A percentile compares a stretch with the other conserved stretches of the same genome.
These are phyloP conservation scores for Stenchaetothrips biformis DNA, from an alignment of 2,888 invertebrate species.

Conservation along the genomic window DNA sequence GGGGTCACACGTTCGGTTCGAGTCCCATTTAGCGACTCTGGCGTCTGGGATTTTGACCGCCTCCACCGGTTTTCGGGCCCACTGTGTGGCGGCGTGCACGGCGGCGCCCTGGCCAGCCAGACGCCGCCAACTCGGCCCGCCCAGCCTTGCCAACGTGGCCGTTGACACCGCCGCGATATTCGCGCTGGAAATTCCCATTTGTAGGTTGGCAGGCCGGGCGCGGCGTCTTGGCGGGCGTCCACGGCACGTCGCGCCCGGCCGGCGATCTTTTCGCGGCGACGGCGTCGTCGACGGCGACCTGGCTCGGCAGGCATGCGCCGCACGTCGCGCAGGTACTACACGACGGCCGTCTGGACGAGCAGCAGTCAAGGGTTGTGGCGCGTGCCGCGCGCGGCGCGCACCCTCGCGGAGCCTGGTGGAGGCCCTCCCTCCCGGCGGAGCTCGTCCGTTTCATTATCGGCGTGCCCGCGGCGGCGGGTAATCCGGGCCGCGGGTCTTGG, in stretches of 20 bases:
- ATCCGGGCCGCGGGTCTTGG: neutral
- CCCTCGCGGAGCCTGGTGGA: neutral
- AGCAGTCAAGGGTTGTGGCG: neutral
- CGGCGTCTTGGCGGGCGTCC: neutral
- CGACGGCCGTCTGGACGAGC: neutral
- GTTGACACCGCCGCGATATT: neutral
- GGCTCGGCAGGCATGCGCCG: too few species aligned
- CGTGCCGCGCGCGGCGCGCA: neutral
- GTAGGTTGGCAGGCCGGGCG: constrained; percentile 9
- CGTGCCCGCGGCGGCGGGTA: neutral
- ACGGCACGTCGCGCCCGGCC: constrained; percentile 9
- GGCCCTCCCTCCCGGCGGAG: neutral
- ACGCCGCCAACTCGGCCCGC: neutral
- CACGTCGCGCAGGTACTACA: neutral
- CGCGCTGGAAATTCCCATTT: constrained; percentile 18
- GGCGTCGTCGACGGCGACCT: neutral
- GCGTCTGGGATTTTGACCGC: too few species aligned
- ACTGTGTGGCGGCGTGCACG: too few species aligned
- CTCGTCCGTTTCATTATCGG: too few species aligned
- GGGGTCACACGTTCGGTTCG: too few species aligned
- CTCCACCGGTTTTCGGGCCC: too few species aligned
- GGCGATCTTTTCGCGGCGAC: neutral
- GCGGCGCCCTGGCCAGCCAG: neutral
- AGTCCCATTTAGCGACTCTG: too few species aligned
- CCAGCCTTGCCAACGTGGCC: neutral